Percentiles rank a stretch among this genome's conserved stretches.
Conservation (phyloP, 2,888 invertebrate species). For the Diplolepis rosae region DNA sequence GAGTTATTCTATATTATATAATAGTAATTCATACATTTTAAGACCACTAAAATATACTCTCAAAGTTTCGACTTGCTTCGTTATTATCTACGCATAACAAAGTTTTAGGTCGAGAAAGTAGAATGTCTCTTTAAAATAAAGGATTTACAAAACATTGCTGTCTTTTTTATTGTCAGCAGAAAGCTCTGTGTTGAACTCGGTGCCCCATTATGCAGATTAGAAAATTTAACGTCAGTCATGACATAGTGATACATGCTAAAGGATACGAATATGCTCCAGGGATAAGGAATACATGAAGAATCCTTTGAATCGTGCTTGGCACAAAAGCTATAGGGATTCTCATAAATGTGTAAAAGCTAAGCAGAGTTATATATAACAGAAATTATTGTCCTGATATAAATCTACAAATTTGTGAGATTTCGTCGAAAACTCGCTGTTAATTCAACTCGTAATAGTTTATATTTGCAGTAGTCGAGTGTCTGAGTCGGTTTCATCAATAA, state of each 20-base stretch:
- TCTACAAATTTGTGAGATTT: no score
- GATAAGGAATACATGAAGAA: constrained; percentile 9
- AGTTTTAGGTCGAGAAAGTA: no score
- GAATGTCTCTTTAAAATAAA: not conserved
- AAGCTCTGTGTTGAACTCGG: not conserved
- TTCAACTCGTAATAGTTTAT: no score
- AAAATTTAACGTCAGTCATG: constrained; percentile 10
- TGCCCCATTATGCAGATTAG: constrained; percentile 22
- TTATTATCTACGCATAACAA: no score
- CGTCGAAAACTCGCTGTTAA: no score
- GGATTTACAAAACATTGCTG: not conserved
- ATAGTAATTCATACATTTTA: no score
- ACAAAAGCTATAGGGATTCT: not conserved
- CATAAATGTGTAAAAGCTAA: not conserved
- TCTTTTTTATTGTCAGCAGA: not conserved
- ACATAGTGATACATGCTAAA: not conserved
- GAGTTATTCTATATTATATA: no score
- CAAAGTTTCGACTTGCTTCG: no score
- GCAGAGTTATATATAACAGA: constrained; percentile 2
- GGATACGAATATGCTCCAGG: not conserved
- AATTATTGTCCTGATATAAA: not conserved
- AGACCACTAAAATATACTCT: no score
- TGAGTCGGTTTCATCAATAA: no score
- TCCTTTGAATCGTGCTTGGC: constrained; percentile 17
- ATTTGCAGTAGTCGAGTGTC: no score